Conservation (phyloP, 2,888 invertebrate species). For the Callinectes sapidus region DNA sequence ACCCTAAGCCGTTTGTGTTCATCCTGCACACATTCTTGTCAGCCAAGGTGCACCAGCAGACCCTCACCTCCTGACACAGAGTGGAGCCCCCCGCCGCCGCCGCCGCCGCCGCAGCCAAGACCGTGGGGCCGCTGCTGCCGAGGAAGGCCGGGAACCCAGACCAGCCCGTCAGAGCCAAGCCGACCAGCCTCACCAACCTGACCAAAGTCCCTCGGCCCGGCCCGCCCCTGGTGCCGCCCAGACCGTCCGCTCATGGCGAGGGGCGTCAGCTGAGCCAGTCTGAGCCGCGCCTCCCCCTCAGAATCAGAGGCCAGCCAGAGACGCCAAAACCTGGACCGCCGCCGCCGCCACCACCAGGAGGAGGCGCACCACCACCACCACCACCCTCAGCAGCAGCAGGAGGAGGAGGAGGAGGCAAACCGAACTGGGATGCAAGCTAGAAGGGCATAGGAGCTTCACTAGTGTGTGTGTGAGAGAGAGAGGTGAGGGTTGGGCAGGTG, state of each 20-base stretch:
- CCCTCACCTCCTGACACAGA: constrained; percentile 61
- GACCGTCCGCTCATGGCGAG: constrained; percentile 54
- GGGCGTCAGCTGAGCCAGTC: constrained; percentile 27
- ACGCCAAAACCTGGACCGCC: not conserved
- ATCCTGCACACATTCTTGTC: constrained; percentile 98
- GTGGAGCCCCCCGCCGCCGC: constrained; percentile 49
- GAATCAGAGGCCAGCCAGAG: not conserved
- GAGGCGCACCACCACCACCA: not conserved
- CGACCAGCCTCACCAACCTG: constrained; percentile 16
- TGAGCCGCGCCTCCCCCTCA: constrained; percentile 30
- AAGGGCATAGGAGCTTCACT: not conserved
- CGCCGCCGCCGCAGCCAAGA: constrained; percentile 36
- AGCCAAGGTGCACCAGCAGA: constrained; percentile 94
- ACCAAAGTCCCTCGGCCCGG: constrained; percentile 14
- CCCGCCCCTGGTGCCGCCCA: constrained; percentile 14
- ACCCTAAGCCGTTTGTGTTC: constrained; percentile 98
- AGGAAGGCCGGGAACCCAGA: constrained; percentile 40
- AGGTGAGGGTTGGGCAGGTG: not conserved
- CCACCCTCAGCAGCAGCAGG: not conserved
- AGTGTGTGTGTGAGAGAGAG: not conserved
- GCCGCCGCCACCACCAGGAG: not conserved
- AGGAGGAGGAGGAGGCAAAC: not conserved
- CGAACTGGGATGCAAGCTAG: constrained; percentile 31
- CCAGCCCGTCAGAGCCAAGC: not conserved
- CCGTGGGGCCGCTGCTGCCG: constrained; percentile 39